Evolutionary conservation across 1,140 invertebrate genomes (phyloP).

Genomic region (Ditylenchus dipsaci): DNA sequence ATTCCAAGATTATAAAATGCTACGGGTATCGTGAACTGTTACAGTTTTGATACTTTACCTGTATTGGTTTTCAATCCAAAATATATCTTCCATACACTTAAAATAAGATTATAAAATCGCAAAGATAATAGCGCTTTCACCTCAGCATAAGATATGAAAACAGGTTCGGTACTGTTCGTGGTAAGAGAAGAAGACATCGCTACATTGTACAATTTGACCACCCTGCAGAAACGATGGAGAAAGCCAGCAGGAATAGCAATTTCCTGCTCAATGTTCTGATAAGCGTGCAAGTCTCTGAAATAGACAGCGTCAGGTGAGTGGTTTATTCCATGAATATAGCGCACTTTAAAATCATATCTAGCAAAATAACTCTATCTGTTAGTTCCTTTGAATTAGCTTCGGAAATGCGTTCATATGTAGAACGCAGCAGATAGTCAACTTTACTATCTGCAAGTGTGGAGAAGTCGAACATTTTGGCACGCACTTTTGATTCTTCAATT

Average conservation of each 20-base stretch:
- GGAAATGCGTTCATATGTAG: constrained; percentile 23
- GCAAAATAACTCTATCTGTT: constrained; percentile 11
- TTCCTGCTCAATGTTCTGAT: constrained; percentile 21
- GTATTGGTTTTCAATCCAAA: neutral
- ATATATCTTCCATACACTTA: constrained; percentile 1
- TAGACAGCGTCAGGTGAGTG: neutral
- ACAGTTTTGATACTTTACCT: no score
- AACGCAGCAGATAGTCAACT: constrained; percentile 18
- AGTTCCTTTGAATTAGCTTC: constrained; percentile 59
- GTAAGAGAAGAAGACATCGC: constrained; percentile 1
- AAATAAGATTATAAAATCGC: neutral
- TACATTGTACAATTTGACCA: constrained; percentile 17
- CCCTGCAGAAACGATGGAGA: constrained; percentile 11
- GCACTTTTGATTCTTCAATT: constrained; percentile 26
- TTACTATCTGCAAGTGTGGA: constrained; percentile 3
- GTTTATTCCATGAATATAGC: neutral
- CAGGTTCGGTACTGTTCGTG: neutral
- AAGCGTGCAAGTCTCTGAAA: constrained; percentile 17
- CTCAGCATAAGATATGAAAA: neutral
- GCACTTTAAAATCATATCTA: constrained; percentile 30
- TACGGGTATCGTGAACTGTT: no score
- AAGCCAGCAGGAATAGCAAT: constrained; percentile 19
- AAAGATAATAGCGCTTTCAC: neutral
- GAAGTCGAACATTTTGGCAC: constrained; percentile 6
- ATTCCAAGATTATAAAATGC: no score